Evolutionary conservation across 1,140 invertebrate genomes (phyloP).

Genomic region (Charaxes varanes): DNA sequence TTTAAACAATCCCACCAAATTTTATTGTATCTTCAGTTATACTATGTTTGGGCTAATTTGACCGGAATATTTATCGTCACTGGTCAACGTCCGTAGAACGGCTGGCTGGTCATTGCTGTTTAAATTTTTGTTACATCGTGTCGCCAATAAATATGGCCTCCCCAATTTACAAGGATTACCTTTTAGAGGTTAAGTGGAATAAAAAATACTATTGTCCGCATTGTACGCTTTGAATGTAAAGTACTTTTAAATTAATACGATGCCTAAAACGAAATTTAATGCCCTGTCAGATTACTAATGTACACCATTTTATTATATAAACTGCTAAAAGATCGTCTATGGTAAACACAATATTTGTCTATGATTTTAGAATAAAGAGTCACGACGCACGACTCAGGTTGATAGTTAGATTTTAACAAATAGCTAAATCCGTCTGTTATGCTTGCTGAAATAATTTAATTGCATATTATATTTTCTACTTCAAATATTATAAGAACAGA

Average conservation of each 20-base stretch:
- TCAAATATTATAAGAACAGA: too few relatives aligned
- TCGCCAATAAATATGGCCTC: slow-evolving; percentile 5
- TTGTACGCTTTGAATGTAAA: slow-evolving; percentile 20
- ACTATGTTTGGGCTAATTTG: too few relatives aligned
- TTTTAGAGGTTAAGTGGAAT: slow-evolving; percentile 14
- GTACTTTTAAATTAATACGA: slow-evolving; percentile 6
- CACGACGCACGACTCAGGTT: too few relatives aligned
- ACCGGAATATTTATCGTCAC: too few relatives aligned
- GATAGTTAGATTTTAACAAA: too few relatives aligned
- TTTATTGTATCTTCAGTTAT: too few relatives aligned
- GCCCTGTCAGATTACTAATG: neutral
- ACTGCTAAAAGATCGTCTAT: neutral
- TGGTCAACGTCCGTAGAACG: slow-evolving; percentile 18
- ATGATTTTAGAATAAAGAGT: too few relatives aligned
- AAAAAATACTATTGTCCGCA: slow-evolving; percentile 18
- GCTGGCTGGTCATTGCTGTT: slow-evolving; percentile 14
- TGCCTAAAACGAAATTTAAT: neutral
- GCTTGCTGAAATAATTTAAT: too few relatives aligned
- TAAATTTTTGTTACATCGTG: slow-evolving; percentile 10
- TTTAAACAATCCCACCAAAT: too few relatives aligned
- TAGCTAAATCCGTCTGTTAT: too few relatives aligned
- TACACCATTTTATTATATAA: neutral
- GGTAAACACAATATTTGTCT: too few relatives aligned
- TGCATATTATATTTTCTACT: too few relatives aligned
- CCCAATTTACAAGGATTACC: slow-evolving; percentile 18